A percentile compares a stretch with the other conserved stretches of the same genome.
Conservation (phyloP, 2,888 invertebrate genomes). For the Cerastoderma edule region DNA sequence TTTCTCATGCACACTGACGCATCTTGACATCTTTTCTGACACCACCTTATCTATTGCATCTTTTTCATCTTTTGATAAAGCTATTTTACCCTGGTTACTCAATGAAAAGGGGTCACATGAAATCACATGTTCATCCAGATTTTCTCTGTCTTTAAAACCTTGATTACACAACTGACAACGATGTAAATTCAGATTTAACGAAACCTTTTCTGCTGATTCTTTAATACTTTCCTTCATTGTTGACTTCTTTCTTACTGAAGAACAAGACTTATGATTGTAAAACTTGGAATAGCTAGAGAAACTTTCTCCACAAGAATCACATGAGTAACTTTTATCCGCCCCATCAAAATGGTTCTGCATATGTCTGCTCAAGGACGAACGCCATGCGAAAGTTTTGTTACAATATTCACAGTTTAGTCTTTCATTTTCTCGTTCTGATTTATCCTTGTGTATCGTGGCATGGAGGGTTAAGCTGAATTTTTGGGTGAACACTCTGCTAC, state of each 20-base stretch:
- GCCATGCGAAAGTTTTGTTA: slow-evolving; percentile 22
- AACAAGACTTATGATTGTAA: slow-evolving; percentile 26
- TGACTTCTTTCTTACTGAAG: background rate
- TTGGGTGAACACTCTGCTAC: slow-evolving; percentile 21
- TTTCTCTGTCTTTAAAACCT: slow-evolving; percentile 29
- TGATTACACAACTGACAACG: slow-evolving; percentile 42
- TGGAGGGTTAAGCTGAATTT: slow-evolving; percentile 21
- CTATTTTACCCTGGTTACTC: background rate
- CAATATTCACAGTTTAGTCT: slow-evolving; percentile 20
- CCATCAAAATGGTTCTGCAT: slow-evolving; percentile 15
- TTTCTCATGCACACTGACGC: too few species aligned
- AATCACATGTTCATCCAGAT: slow-evolving; percentile 33
- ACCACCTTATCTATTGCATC: slow-evolving; percentile 1
- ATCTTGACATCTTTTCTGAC: slow-evolving; percentile 12
- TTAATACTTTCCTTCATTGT: background rate
- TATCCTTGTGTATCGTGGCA: slow-evolving; percentile 15
- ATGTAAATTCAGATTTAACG: slow-evolving; percentile 1
- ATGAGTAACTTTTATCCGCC: slow-evolving; percentile 8
- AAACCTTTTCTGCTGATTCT: background rate
- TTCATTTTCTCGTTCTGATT: slow-evolving; percentile 8
- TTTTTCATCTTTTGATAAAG: slow-evolving; percentile 2
- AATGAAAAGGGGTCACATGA: slow-evolving; percentile 34
- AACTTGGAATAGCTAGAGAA: slow-evolving; percentile 15
- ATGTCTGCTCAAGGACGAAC: slow-evolving; percentile 28
- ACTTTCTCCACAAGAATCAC: slow-evolving; percentile 29